Evolutionary conservation across 2,113 vertebrate species (phyloP), one percentile per base, ranked within the genome.

Genomic region (Piaya cayana): DNA sequence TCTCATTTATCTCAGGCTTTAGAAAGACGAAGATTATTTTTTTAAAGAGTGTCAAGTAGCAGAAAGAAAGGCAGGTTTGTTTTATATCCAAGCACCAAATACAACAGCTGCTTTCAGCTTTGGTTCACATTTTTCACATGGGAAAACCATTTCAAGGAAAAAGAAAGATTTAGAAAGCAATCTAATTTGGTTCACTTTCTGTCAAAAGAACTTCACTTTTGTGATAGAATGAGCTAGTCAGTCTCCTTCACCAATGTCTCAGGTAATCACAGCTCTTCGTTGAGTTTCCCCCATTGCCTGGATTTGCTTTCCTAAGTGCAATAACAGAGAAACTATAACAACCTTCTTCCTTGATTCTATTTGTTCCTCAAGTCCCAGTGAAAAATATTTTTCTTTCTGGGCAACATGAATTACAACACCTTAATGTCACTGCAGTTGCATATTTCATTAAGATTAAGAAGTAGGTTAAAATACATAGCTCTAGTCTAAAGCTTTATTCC

Each of bases 211-310:
- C 63, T 88, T 50, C 21, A 56, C 11, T 32, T 78, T 45, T 70
- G 32, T 34, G 52, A 29, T 0, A 43, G 68, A 49, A n/a, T 2
- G 15, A 90, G n/a, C 29, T 37, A 55, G 26, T 58, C 19, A 8
- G 5, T 17, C 36, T 70, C 53, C 53, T 59, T 74, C 8, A 64
- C 43, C 29, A 58, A 23, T 18, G 29, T 16, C 71, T 27, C 16
- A 11, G 39, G 30, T 32, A 49, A 50, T 10, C 0, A 0, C 18
- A 42, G 42, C 37, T 80, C 60, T 81, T 29, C 15, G 21, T 36
- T 0, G 1, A 50, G 42, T 56, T 83, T 70, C n/a, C 36, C 72
- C 56, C 42, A 6, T 5, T 47, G 56, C 26, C 53, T 20, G 37
- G n/a, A 34, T 12, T 8, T 45, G 36, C 42, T 86, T 62, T 87